Evolutionary conservation across 2,797 vertebrate genomes (phyloP).

Genomic region (Neosalanx taihuensis): DNA sequence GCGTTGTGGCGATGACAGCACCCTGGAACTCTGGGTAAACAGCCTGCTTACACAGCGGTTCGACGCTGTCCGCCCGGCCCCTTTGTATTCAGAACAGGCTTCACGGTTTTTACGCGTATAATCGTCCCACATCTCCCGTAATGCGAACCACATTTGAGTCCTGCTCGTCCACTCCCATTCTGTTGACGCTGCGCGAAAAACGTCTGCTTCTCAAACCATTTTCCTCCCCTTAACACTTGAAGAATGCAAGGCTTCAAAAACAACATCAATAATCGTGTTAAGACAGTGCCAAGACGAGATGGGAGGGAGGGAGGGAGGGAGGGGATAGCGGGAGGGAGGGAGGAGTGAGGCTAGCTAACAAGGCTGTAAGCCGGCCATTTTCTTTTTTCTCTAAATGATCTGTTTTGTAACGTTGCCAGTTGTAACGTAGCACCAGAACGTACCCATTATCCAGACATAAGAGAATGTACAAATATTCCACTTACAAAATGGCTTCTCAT

Average conservation of each 20-base stretch:
- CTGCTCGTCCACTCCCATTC: neutral
- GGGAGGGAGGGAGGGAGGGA: neutral
- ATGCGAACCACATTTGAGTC: conserved; percentile 39
- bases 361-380: neutral
- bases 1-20: neutral
- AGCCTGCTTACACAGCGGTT: no score
- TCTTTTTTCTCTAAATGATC: conserved; percentile 13
- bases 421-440: conserved; percentile 4
- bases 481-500: conserved; percentile 1
- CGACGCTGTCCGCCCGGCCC: conserved; percentile 5
- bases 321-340: no score
- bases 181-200: conserved; percentile 23
- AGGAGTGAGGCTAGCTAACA: no score
- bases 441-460: neutral
- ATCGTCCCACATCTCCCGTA: conserved; percentile 15
- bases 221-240: conserved; percentile 16
- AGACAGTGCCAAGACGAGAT: neutral
- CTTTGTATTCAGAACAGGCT: conserved; percentile 17
- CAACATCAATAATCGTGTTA: conserved; percentile 21
- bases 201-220: conserved; percentile 22
- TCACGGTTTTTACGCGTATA: conserved; percentile 17
- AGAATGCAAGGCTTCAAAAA: conserved; percentile 21
- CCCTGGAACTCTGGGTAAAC: no score
- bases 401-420: conserved; percentile 12
- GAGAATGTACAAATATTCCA: neutral